A percentile compares a stretch with the other conserved stretches of the same genome.
These are phyloP conservation scores for Aleadryas rufinucha DNA, from an alignment of 2,113 vertebrate genomes.

Conservation along the genomic window DNA sequence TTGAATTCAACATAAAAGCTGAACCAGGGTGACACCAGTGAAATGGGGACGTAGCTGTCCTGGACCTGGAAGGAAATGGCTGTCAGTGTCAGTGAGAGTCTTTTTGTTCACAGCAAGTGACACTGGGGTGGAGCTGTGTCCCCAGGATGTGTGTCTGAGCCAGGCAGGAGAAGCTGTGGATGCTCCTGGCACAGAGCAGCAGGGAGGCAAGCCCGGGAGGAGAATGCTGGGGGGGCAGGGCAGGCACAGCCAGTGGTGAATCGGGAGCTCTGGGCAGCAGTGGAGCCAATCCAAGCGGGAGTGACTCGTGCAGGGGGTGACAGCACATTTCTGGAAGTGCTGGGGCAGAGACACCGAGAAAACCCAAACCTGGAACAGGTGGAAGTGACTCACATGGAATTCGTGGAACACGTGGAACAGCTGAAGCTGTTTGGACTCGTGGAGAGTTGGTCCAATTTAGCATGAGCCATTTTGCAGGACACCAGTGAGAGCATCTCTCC, in stretches of 20 bases:
- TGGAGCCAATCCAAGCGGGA: not conserved
- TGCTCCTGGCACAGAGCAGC: not conserved
- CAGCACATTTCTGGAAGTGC: not conserved
- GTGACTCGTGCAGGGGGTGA: not conserved
- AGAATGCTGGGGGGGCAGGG: accelerated
- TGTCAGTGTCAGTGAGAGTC: not conserved
- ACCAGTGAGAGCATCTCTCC: not conserved
- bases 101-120: not conserved
- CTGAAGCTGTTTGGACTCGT: not conserved
- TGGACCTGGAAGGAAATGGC: not conserved
- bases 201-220: not conserved
- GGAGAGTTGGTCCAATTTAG: not conserved
- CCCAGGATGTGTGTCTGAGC: not conserved
- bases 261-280: not conserved
- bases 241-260: not conserved
- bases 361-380: not conserved
- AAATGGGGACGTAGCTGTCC: not conserved
- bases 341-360: not conserved
- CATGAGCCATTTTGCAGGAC: not conserved
- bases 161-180: not conserved
- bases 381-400: not conserved
- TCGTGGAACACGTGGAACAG: not conserved
- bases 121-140: not conserved
- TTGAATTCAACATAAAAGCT: not conserved
- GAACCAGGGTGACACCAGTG: not conserved